Evolutionary conservation across 2,113 vertebrate species (phyloP).

Genomic region (Lamprologus tigripictilis): DNA sequence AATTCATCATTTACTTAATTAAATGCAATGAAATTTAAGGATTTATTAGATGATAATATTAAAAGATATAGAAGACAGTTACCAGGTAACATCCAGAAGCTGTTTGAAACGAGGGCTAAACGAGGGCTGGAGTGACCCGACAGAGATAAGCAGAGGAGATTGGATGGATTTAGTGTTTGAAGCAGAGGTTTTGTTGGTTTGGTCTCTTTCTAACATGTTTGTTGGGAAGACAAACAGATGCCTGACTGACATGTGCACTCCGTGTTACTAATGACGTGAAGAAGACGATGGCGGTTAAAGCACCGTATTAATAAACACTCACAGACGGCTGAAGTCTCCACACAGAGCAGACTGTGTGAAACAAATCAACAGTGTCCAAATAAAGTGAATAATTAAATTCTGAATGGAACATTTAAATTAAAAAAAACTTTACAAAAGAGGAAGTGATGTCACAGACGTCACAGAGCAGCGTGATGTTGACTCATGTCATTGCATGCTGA

Average conservation of each 20-base stretch:
- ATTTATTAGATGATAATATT: not conserved
- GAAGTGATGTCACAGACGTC: not conserved
- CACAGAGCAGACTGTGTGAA: not conserved
- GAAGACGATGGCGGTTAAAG: no score
- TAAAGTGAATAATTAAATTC: accelerated
- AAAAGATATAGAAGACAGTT: not conserved
- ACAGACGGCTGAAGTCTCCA: accelerated
- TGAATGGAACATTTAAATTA: not conserved
- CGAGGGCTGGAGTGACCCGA: accelerated
- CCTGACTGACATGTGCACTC: accelerated
- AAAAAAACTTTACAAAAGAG: not conserved
- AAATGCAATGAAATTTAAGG: accelerated
- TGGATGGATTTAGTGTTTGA: not conserved
- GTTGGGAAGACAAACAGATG: not conserved
- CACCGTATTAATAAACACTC: not conserved
- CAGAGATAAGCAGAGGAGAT: accelerated
- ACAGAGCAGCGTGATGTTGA: not conserved
- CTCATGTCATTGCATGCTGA: not conserved
- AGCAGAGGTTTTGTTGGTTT: not conserved
- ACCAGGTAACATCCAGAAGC: not conserved
- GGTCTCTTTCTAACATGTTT: not conserved
- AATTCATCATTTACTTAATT: not conserved
- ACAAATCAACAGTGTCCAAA: not conserved
- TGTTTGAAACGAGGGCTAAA: not conserved
- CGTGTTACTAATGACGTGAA: not conserved